Percentiles rank a stretch among this genome's conserved stretches.
Evolutionary conservation across 2,888 invertebrate genomes (phyloP).

Genomic region (Cryptosula pallasiana): DNA sequence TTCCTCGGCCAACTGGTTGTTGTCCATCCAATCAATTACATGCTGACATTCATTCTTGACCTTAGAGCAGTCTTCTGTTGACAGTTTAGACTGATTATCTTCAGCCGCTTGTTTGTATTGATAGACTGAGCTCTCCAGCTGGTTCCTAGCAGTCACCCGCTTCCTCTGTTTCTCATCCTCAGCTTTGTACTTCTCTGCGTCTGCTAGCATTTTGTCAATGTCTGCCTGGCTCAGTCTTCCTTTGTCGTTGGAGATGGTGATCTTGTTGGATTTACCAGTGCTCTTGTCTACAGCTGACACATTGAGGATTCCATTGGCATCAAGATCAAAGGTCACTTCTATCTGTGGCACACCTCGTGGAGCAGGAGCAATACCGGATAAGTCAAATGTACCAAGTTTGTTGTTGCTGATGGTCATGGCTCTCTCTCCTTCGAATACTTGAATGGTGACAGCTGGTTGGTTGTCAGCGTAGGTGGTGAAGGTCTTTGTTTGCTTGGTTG

Average conservation of each 20-base stretch:
- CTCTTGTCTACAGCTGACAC: slow-evolving; percentile 62
- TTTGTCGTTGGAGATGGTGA: slow-evolving; percentile 81
- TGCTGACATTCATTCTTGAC: slow-evolving; percentile 59
- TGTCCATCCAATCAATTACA: slow-evolving; percentile 74
- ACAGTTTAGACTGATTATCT: slow-evolving; percentile 59
- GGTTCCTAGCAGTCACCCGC: slow-evolving; percentile 37
- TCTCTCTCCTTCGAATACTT: slow-evolving; percentile 87
- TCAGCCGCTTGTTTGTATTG: slow-evolving; percentile 59
- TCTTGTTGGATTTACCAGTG: slow-evolving; percentile 72
- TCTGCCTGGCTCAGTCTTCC: slow-evolving; percentile 78
- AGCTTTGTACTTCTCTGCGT: slow-evolving; percentile 43
- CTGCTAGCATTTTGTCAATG: slow-evolving; percentile 65
- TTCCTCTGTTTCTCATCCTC: slow-evolving; percentile 46
- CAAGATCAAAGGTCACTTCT: slow-evolving; percentile 74
- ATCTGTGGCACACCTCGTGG: slow-evolving; percentile 49
- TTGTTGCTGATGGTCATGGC: slow-evolving; percentile 95
- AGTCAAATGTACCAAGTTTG: slow-evolving; percentile 44
- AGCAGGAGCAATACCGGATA: slow-evolving; percentile 49
- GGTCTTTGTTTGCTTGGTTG: slow-evolving; percentile 15
- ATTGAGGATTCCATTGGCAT: slow-evolving; percentile 74
- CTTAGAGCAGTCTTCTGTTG: slow-evolving; percentile 64
- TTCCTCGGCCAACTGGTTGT: slow-evolving; percentile 68
- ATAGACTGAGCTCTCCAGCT: slow-evolving; percentile 40
- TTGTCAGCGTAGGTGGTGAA: slow-evolving; percentile 24
- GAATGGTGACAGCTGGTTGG: slow-evolving; percentile 11